A percentile compares a stretch with the other conserved stretches of the same genome.
phyloP scores from a whole-genome alignment of 2,797 vertebrate species.

The Natrix natrix region DNA sequence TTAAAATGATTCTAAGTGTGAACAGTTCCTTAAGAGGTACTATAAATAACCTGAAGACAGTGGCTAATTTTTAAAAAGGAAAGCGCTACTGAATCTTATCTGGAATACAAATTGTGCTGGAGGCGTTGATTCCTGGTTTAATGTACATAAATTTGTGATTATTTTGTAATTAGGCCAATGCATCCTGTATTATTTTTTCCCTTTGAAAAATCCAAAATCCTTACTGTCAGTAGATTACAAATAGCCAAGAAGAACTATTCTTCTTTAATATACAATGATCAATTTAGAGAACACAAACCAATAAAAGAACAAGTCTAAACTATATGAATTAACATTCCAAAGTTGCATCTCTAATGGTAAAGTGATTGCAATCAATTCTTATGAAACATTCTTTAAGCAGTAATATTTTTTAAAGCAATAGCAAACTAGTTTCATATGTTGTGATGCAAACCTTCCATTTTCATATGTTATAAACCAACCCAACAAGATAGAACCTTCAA shows the following conservation, averaged over 20 bases:
- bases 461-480: background rate
- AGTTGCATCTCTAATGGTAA: background rate
- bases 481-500: background rate
- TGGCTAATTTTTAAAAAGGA: background rate
- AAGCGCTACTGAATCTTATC: background rate
- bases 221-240: background rate
- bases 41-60: background rate
- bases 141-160: background rate
- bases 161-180: background rate
- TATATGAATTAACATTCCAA: background rate
- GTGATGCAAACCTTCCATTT: background rate
- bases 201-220: background rate
- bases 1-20: background rate
- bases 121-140: background rate
- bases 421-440: background rate
- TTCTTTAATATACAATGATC: background rate
- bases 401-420: background rate
- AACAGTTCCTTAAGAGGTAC: background rate
- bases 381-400: background rate
- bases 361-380: background rate
- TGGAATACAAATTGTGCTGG: background rate
- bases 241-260: background rate
- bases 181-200: background rate
- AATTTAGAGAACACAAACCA: background rate
- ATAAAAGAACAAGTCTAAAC: background rate